Conservation (phyloP, 1,140 invertebrate genomes). For the Diploscapter pachys region DNA sequence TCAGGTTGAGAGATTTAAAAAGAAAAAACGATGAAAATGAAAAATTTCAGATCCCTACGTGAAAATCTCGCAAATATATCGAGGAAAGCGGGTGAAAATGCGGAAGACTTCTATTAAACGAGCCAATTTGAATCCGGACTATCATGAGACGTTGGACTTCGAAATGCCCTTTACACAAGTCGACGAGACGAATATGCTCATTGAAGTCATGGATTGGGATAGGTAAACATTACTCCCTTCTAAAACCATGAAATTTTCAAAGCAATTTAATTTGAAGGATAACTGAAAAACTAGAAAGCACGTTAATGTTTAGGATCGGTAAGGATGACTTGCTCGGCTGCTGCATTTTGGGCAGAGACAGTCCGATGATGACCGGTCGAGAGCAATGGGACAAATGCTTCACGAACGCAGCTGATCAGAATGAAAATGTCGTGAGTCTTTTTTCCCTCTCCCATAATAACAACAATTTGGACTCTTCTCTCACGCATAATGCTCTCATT, state of each 20-base stretch:
- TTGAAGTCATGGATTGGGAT: slow-evolving; percentile 86
- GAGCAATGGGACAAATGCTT: slow-evolving; percentile 73
- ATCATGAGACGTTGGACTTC: slow-evolving; percentile 67
- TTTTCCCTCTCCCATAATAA: too few species aligned
- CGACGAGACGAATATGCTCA: slow-evolving; percentile 75
- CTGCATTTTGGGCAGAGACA: slow-evolving; percentile 73
- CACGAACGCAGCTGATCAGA: slow-evolving; percentile 5
- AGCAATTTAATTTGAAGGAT: background rate
- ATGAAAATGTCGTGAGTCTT: too few species aligned
- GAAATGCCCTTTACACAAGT: slow-evolving; percentile 70
- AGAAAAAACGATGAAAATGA: slow-evolving; percentile 11
- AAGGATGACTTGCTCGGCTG: slow-evolving; percentile 80
- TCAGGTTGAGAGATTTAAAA: slow-evolving; percentile 62
- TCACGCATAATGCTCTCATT: too few species aligned
- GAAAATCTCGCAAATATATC: slow-evolving; percentile 66
- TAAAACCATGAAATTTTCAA: background rate
- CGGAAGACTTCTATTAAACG: slow-evolving; percentile 67
- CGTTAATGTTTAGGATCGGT: slow-evolving; percentile 43
- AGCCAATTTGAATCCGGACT: slow-evolving; percentile 66
- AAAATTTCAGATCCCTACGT: slow-evolving; percentile 66
- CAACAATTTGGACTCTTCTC: too few species aligned
- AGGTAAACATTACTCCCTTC: slow-evolving; percentile 64
- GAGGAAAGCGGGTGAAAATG: slow-evolving; percentile 66
- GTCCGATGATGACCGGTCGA: slow-evolving; percentile 73
- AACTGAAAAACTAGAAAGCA: too few species aligned